Conservation (phyloP, 2,797 vertebrate species). For the Typhlichthys subterraneus region DNA sequence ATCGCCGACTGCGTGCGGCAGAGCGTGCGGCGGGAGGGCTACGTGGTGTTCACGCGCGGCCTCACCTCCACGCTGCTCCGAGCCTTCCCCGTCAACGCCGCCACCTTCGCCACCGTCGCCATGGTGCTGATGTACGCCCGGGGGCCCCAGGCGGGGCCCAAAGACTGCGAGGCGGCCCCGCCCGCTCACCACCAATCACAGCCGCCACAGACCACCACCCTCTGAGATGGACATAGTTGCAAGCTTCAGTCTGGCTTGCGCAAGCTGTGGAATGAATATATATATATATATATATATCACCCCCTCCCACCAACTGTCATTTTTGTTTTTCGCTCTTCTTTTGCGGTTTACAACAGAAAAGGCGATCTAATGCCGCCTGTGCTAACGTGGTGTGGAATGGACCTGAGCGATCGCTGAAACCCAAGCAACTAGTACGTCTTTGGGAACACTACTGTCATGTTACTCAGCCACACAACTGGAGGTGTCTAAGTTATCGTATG, state of each 20-base stretch:
- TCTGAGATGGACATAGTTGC: constrained; percentile 64
- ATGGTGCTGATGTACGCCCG: constrained; percentile 88
- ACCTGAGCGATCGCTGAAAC: constrained; percentile 5
- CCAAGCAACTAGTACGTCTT: background rate
- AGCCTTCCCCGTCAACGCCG: constrained; percentile 94
- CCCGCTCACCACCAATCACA: constrained; percentile 64
- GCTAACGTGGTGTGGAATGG: background rate
- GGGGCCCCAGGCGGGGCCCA: constrained; percentile 63
- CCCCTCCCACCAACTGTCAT: background rate
- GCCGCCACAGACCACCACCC: constrained; percentile 78
- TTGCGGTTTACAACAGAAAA: constrained; percentile 9
- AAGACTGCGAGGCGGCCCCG: constrained; percentile 79
- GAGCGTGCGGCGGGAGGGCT: constrained; percentile 89
- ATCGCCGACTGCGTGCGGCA: constrained; percentile 89
- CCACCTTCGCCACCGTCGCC: constrained; percentile 94
- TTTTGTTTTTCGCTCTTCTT: constrained; percentile 15
- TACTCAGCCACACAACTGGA: constrained; percentile 9
- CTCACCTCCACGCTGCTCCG: constrained; percentile 93
- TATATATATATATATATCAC: constrained; percentile 10
- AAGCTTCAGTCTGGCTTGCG: background rate
- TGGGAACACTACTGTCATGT: constrained; percentile 9
- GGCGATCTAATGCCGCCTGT: background rate
- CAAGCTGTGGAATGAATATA: background rate
- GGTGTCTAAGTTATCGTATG: background rate
- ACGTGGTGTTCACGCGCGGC: constrained; percentile 90